phyloP scores from a whole-genome alignment of 2,888 invertebrate genomes.

The Amphiduros pacificus region DNA sequence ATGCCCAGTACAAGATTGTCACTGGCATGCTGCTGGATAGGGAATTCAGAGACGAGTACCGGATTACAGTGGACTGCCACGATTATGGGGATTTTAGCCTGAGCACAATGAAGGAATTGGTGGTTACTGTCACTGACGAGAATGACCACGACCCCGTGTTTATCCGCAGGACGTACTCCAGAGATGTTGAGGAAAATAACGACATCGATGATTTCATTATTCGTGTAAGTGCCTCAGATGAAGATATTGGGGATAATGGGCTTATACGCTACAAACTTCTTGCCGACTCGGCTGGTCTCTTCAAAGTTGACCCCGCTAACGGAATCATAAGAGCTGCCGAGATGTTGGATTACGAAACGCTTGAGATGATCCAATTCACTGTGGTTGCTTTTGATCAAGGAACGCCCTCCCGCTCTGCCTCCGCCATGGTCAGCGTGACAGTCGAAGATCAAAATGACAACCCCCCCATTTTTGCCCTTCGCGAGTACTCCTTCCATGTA shows the following conservation, averaged over 20 bases:
- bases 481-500: slow-evolving; percentile 9
- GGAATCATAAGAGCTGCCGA: slow-evolving; percentile 3
- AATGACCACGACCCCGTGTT: slow-evolving; percentile 15
- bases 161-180: neutral
- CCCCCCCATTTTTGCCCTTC: slow-evolving; percentile 16
- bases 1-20: slow-evolving; percentile 11
- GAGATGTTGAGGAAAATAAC: slow-evolving; percentile 12
- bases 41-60: neutral
- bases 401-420: slow-evolving; percentile 78
- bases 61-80: neutral
- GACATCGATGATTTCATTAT: slow-evolving; percentile 6
- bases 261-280: neutral
- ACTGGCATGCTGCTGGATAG: slow-evolving; percentile 7
- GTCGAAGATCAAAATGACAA: slow-evolving; percentile 23
- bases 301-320: neutral
- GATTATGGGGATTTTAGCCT: slow-evolving; percentile 2
- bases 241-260: slow-evolving; percentile 3
- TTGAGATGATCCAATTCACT: slow-evolving; percentile 48
- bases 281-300: neutral
- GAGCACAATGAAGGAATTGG: neutral
- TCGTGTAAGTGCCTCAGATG: slow-evolving; percentile 9
- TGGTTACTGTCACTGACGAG: slow-evolving; percentile 8
- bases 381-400: slow-evolving; percentile 88
- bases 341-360: slow-evolving; percentile 10
- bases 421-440: slow-evolving; percentile 69